Evolutionary conservation across 2,113 vertebrate genomes (phyloP), one percentile per base, ranked within the genome.

Genomic region (Ictidomys tridecemlineatus): DNA sequence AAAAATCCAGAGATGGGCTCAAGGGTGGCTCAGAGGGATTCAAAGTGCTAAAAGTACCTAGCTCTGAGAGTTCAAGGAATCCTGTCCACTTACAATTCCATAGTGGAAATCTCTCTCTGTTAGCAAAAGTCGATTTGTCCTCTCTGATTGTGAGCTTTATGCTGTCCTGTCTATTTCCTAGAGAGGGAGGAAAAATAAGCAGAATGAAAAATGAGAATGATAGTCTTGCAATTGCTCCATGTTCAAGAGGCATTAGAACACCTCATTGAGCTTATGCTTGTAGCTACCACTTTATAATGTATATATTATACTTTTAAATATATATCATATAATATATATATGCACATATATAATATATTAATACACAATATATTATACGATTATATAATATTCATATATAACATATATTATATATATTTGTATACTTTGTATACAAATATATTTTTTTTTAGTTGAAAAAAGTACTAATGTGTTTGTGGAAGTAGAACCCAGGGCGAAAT

Each of bases 91-190:
- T 88, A 65, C 1, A 76, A 20, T 76, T 58, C 34, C 45, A 51
- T 22, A 39, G 72, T 56, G 56, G 90, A 91, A 95, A 93, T 96
- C 73, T 73, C 90, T 89, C 30, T 88, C n/a, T 11, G 34, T 28
- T n/a, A 95, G 74, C n/a, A 80, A 85, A 97, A 88, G 26, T 96
- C 69, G 45, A 70, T 95, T 96, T 87, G 76, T 89, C 85, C 65
- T 69, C 34, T 91, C 28, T 77, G 30, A 2, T 53, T 79, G 7
- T 37, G 51, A 93, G 42, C 32, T 93, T 72, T 78, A 56, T 48
- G 45, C 56, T 92, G 34, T 61, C 28, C 83, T 61, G 28, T 42
- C 58, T 84, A 7, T 69, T 95, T 82, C 34, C n/a, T 37, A 72
- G 69, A 77, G 45, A 85, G 22, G 4, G 4, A 45, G 32, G 42